Percentiles rank a stretch among this genome's conserved stretches.
Conservation (phyloP, 2,888 invertebrate genomes). For the Rosalia funebris region DNA sequence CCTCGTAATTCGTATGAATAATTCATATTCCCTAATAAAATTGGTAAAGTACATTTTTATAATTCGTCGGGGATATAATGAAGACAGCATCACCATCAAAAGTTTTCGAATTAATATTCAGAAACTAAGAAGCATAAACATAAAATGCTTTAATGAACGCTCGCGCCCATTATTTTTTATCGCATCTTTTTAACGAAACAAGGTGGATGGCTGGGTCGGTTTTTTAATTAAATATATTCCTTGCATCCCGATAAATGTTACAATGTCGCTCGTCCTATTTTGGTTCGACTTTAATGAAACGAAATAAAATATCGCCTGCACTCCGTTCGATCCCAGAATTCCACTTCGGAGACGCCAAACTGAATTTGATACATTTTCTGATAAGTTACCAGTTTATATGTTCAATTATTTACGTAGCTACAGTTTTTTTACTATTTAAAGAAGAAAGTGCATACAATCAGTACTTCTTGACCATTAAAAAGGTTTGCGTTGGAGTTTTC, state of each 20-base stretch:
- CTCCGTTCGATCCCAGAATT: background rate
- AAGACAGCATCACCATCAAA: conserved; percentile 20
- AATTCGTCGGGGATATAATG: conserved; percentile 43
- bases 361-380: background rate
- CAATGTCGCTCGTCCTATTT: conserved; percentile 15
- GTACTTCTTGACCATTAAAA: no score
- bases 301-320: conserved; percentile 18
- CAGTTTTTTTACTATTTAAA: no score
- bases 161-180: conserved; percentile 21
- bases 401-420: no score
- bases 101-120: conserved; percentile 28
- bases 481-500: no score
- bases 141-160: conserved; percentile 20
- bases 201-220: conserved; percentile 13
- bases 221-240: conserved; percentile 27
- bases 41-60: conserved; percentile 46
- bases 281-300: conserved; percentile 19
- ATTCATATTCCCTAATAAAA: conserved; percentile 46
- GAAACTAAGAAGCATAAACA: conserved; percentile 23
- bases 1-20: conserved; percentile 50
- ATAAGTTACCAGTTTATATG: no score
- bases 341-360: no score
- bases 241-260: conserved; percentile 17
- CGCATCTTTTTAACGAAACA: conserved; percentile 23
- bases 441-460: no score